Evolutionary conservation across 2,888 invertebrate genomes (phyloP).

Genomic region (Noctua fimbriata): DNA sequence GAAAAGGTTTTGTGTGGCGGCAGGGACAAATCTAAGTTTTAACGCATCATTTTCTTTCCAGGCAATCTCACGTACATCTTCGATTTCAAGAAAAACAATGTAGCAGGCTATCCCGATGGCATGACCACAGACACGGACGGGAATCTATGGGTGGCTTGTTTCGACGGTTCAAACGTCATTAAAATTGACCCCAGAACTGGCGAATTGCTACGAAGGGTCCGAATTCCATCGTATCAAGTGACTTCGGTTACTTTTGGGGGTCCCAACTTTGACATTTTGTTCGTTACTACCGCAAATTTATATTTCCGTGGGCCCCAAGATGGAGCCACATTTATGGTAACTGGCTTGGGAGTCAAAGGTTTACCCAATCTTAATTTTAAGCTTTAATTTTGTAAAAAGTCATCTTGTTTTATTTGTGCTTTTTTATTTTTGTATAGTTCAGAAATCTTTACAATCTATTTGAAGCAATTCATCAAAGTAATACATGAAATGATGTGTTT

Average conservation of each 20-base stretch:
- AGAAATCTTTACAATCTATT: neutral
- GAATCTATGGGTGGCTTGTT: slow-evolving; percentile 94
- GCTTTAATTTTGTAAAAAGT: slow-evolving; percentile 40
- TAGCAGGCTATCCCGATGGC: slow-evolving; percentile 91
- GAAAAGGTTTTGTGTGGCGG: neutral
- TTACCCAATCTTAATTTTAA: slow-evolving; percentile 79
- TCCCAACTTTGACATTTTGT: slow-evolving; percentile 92
- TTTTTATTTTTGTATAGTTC: neutral
- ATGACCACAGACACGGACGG: slow-evolving; percentile 94
- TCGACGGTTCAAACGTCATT: slow-evolving; percentile 90
- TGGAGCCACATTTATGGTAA: slow-evolving; percentile 91
- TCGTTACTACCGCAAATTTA: slow-evolving; percentile 91
- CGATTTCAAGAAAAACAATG: slow-evolving; percentile 87
- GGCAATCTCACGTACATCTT: slow-evolving; percentile 91
- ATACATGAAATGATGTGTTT: no score
- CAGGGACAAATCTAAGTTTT: neutral
- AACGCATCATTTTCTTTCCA: slow-evolving; percentile 74
- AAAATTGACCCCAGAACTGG: slow-evolving; percentile 90
- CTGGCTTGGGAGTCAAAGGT: slow-evolving; percentile 91
- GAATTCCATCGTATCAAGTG: slow-evolving; percentile 91
- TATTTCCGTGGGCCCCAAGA: slow-evolving; percentile 78
- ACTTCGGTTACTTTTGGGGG: slow-evolving; percentile 94
- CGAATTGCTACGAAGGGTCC: slow-evolving; percentile 89
- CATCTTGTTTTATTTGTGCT: neutral
- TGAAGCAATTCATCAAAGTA: neutral